Evolutionary conservation across 2,797 vertebrate genomes (phyloP), one percentile per base, ranked within the genome.

Genomic region (Oreonectes daqikongensis): DNA sequence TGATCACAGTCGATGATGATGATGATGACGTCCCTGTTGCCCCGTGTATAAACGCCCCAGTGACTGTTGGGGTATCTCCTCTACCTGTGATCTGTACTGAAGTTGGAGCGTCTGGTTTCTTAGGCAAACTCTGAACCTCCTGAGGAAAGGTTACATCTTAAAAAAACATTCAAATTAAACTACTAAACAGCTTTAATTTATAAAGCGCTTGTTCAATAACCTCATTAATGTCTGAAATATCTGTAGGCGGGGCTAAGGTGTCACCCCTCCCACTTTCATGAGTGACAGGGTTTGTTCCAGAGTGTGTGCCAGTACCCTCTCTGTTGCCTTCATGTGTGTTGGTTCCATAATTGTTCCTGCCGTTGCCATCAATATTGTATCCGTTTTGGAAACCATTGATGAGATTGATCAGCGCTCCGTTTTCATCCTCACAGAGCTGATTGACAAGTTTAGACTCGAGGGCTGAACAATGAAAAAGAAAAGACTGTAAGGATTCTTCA

Each of bases 401-500:
- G 20, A 63, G 89, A 82, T 94, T 95, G 61, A 92, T 90, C 84
- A 93, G 85, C 15, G 89, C 92, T 60, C 94, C 93, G 1, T 94
- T 94, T 88, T 96, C 95, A 64, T 96, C 95, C 88, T 97, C 94
- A 65, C 96, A 97, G 87, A 97, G 96, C 77, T 95, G 94, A 81
- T 94, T 96, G 57, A 97, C 95, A 80, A 97, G 83, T 90, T 95
- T 96, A 75, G 92, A 95, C 79, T 96, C 95, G 86, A 97, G 88
- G 85, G 93, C 95, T 96, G 78, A 22, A 42, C 70, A 6, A 69
- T 8, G 10, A 20, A 38, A 44, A 5, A 35, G 8, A 46, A 17
- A 5, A 52, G 20, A 20, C 9, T 18, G 46, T n/a, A 50, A 50
- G 7, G n/a, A 50, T 50, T 17, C 5, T 48, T 18, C 14, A 48